These are phyloP conservation scores for Trilocha varians DNA, from an alignment of 2,888 invertebrate genomes.

Conservation along the genomic window DNA sequence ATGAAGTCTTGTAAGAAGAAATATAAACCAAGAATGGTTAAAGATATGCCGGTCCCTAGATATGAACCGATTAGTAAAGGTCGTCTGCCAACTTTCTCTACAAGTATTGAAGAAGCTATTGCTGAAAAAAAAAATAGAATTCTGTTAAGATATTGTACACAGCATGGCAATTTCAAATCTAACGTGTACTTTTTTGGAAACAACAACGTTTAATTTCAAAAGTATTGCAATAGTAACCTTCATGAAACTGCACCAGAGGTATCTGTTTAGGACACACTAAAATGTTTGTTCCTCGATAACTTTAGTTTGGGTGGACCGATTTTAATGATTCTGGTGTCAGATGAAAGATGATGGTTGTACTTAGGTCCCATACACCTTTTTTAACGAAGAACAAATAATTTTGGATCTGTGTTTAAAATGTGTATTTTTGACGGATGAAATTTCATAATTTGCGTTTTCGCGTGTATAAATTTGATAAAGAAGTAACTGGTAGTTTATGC, in stretches of 20 bases:
- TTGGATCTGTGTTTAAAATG: too few species aligned
- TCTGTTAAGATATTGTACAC: background rate
- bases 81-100: constrained; percentile 43
- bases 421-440: too few species aligned
- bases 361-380: too few species aligned
- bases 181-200: too few species aligned
- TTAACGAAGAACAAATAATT: background rate
- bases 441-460: background rate
- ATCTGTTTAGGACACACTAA: background rate
- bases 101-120: constrained; percentile 29
- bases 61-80: constrained; percentile 47
- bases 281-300: too few species aligned
- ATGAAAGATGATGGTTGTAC: too few species aligned
- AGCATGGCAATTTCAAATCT: too few species aligned
- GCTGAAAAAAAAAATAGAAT: constrained; percentile 28
- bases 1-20: constrained; percentile 29
- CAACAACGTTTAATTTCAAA: too few species aligned
- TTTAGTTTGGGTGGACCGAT: too few species aligned
- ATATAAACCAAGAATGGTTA: constrained; percentile 33
- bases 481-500: too few species aligned
- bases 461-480: too few species aligned
- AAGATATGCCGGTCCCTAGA: constrained; percentile 29
- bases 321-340: too few species aligned
- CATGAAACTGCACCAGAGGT: background rate
- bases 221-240: background rate